phyloP scores from a whole-genome alignment of 2,797 vertebrate genomes.

The Melopsittacus undulatus region DNA sequence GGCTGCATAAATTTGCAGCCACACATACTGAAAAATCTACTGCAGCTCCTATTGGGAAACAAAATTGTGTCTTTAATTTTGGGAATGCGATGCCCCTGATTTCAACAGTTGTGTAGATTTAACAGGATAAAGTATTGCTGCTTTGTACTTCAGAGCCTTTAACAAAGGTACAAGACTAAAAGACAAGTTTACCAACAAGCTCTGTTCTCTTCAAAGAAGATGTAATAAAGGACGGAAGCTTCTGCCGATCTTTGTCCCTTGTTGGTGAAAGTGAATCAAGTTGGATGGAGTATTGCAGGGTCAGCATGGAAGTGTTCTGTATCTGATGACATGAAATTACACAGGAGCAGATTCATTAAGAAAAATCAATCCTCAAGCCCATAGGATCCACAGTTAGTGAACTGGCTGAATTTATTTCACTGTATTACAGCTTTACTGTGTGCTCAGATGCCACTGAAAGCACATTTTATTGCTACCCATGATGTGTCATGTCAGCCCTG shows the following conservation, averaged over 20 bases:
- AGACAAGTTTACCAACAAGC: conserved; percentile 68
- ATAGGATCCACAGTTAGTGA: not conserved
- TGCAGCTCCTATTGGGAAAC: not conserved
- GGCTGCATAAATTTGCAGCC: not conserved
- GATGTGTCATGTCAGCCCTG: fast-evolving
- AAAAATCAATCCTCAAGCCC: not conserved
- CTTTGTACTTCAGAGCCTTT: not conserved
- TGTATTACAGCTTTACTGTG: not conserved
- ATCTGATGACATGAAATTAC: conserved; percentile 74
- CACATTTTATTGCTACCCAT: not conserved
- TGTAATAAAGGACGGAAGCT: conserved; percentile 68
- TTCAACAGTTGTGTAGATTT: not conserved
- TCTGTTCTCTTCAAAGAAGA: conserved; percentile 7
- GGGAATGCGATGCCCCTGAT: not conserved
- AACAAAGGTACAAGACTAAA: not conserved
- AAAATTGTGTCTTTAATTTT: not conserved
- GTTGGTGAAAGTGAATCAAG: conserved; percentile 78
- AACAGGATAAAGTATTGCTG: not conserved
- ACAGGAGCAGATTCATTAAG: not conserved
- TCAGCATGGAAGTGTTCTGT: conserved; percentile 81
- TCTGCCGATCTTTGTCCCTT: conserved; percentile 53
- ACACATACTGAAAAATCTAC: not conserved
- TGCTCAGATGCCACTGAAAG: not conserved
- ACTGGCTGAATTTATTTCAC: not conserved
- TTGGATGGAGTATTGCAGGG: conserved; percentile 76